Base-by-base conservation (phyloP, 2,113 vertebrate species). In the Thryonomys swinderianus region DNA sequence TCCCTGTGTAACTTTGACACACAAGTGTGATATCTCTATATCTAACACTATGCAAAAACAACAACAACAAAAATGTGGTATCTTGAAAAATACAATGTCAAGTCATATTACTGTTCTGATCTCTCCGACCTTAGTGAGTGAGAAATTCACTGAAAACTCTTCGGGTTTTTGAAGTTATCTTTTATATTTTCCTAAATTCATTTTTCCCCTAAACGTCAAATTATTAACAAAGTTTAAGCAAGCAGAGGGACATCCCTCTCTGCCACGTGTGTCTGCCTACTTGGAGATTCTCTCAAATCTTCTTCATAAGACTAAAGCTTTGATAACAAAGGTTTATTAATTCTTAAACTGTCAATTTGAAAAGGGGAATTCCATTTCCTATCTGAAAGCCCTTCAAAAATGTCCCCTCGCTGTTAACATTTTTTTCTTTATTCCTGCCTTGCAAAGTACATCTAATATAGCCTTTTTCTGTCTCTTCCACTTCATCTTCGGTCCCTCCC, bases 311-410 rank as follows among this genome's bases (percentile, higher is more conserved):
- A 18, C 37, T 81, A 91, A 12, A 2, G 25, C 9, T 42, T 88
- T 17, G 93, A 11, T 93, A 86, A 89, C 55, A 83, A 84, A 91
- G 48, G 7, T 5, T 59, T 76, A 53, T 85, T 85, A 90, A 74
- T 79, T 7, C 71, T 61, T 78, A 7, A 40, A 80, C 74, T 30
- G 85, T 86, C 21, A 89, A 12, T 40, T 42, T 71, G 51, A 82
- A 85, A 92, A 86, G 14, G 18, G 0, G 40, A 74, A 51, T 55
- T 59, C 2, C 3, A 42, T 32, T 82, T 7, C 42, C 55, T 85
- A 12, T 57, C 23, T 90, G 93, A 81, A 92, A 92, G 64, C 3
- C n/a, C 23, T 92, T 81, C 30, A 42, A 87, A 91, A 94, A 42
- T 0, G 57, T 81, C 14, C 4, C 0, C 10, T 94, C 27, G 66